A percentile compares a stretch with the other conserved stretches of the same genome.
Conservation (phyloP, 2,113 vertebrate genomes). For the Nothocercus julius region DNA sequence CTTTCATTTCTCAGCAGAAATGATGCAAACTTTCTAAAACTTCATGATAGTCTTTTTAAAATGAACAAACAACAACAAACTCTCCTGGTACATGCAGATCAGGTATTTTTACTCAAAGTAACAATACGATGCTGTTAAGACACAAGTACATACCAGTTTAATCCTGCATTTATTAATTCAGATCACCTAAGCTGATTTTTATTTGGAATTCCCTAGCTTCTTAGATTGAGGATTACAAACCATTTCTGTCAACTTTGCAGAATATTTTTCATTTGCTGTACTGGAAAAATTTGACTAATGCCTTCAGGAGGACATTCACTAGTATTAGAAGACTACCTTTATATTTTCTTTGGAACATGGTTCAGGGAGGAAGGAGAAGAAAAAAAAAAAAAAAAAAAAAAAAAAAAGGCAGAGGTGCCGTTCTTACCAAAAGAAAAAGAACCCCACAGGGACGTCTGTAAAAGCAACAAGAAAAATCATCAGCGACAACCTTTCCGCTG, state of each 20-base stretch:
- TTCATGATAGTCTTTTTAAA: background rate
- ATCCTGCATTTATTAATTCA: background rate
- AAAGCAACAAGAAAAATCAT: background rate
- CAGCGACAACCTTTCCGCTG: background rate
- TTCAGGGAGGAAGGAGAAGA: background rate
- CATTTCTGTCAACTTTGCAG: background rate
- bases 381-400: too few species aligned
- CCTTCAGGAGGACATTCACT: background rate
- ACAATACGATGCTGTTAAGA: background rate
- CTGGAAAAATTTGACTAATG: background rate
- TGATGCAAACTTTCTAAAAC: background rate
- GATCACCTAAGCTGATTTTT: background rate
- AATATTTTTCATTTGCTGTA: background rate
- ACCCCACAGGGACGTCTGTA: background rate
- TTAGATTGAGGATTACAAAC: background rate
- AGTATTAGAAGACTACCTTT: fast-evolving
- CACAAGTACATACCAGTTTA: background rate
- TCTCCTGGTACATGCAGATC: background rate
- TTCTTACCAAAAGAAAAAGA: background rate
- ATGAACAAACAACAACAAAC: background rate
- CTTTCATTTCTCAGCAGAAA: background rate
- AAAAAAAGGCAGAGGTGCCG: background rate
- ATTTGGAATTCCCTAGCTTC: background rate
- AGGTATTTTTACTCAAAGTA: background rate
- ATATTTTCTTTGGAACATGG: background rate